Conservation (phyloP, 2,113 vertebrate species). For the Heptranchias perlo region DNA sequence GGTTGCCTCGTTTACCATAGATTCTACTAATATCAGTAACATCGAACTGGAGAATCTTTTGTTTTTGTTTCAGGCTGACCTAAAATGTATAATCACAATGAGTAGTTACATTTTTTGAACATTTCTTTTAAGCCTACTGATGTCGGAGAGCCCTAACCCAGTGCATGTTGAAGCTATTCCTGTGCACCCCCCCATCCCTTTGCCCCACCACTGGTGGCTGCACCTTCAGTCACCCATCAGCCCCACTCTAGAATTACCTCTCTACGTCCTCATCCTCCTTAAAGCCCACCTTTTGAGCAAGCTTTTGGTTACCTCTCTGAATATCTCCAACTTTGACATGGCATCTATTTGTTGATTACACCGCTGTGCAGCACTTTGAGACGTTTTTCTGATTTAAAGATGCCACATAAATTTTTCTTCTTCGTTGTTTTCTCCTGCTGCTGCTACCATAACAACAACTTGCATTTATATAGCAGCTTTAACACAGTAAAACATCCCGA, state of each 20-base stretch:
- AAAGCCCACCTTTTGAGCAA: background rate
- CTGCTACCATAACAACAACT: too few species aligned
- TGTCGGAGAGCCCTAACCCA: background rate
- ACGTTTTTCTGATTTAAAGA: background rate
- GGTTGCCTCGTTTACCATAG: background rate
- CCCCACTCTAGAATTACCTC: background rate
- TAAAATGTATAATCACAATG: background rate
- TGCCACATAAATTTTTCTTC: background rate
- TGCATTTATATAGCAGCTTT: background rate
- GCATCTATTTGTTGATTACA: background rate
- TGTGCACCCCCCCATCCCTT: background rate
- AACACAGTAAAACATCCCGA: background rate
- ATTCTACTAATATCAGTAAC: background rate
- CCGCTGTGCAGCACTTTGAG: background rate
- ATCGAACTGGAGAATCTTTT: background rate
- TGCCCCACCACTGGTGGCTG: too few species aligned
- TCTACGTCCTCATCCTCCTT: background rate
- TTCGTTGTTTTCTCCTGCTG: background rate
- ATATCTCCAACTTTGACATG: background rate
- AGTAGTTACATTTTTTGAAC: background rate
- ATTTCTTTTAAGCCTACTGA: background rate
- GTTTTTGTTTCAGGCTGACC: background rate
- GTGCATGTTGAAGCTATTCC: background rate
- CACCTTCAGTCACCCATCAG: background rate
- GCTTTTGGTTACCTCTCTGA: background rate